A percentile compares a stretch with the other conserved stretches of the same genome.
Evolutionary conservation across 2,888 invertebrate species (phyloP).

Genomic region (Euzetes globulus): DNA sequence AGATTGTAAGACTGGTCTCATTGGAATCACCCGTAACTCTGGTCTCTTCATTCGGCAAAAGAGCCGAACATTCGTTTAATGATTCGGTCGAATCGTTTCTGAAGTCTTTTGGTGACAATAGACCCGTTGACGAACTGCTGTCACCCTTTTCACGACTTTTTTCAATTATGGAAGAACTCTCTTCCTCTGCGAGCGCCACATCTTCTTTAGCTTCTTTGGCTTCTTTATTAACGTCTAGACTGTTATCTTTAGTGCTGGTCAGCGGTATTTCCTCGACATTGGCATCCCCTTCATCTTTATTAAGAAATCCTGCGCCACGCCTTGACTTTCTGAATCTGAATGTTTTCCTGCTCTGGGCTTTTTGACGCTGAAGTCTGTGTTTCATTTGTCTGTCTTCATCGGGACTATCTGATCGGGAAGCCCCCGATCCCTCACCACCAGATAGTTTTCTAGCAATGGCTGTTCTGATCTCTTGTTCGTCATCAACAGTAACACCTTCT

Average conservation of each 20-base stretch:
- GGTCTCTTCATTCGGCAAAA: slow-evolving; percentile 6
- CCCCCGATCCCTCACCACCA: not conserved
- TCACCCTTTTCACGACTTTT: not conserved
- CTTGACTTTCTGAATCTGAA: slow-evolving; percentile 52
- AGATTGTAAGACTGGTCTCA: not conserved
- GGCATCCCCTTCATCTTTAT: slow-evolving; percentile 34
- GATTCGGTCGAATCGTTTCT: slow-evolving; percentile 10
- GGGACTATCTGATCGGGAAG: slow-evolving; percentile 29
- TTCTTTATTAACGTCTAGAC: too few relatives aligned
- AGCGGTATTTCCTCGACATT: slow-evolving; percentile 6
- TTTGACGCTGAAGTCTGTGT: slow-evolving; percentile 72
- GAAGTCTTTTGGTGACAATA: slow-evolving; percentile 12
- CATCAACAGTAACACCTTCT: slow-evolving; percentile 27
- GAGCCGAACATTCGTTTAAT: slow-evolving; percentile 14
- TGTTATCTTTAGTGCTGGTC: not conserved
- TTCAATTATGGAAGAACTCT: slow-evolving; percentile 13
- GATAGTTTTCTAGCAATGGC: slow-evolving; percentile 17
- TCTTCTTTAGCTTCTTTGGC: not conserved
- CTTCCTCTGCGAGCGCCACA: slow-evolving; percentile 17
- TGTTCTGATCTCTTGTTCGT: slow-evolving; percentile 30
- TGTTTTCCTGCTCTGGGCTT: slow-evolving; percentile 87
- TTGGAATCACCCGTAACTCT: not conserved
- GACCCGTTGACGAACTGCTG: not conserved
- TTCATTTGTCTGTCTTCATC: slow-evolving; percentile 44
- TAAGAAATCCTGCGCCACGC: slow-evolving; percentile 43